phyloP scores from a whole-genome alignment of 2,888 invertebrate species.

The Lordiphosa fenestrarum region DNA sequence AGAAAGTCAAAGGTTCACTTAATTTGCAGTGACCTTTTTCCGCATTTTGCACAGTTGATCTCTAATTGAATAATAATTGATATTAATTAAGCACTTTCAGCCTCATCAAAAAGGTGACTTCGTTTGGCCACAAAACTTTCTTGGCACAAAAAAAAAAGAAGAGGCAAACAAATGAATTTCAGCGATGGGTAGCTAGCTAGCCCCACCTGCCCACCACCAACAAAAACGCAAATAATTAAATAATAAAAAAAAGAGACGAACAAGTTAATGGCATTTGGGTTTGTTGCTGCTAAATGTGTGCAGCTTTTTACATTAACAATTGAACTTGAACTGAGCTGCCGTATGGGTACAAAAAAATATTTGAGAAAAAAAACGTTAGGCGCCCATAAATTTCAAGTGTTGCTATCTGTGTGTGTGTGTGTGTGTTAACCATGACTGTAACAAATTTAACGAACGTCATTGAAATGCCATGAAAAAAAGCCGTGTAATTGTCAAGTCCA shows the following conservation, averaged over 20 bases:
- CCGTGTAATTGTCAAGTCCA: constrained; percentile 75
- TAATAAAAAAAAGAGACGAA: constrained; percentile 29
- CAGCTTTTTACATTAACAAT: constrained; percentile 67
- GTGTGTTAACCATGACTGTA: constrained; percentile 74
- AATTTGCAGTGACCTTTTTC: constrained; percentile 48
- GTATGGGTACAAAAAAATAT: constrained; percentile 38
- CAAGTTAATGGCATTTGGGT: constrained; percentile 35
- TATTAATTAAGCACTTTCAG: constrained; percentile 57
- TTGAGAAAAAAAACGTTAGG: constrained; percentile 37
- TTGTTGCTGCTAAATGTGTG: constrained; percentile 31
- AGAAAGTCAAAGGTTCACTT: constrained; percentile 50
- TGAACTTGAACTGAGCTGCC: constrained; percentile 72
- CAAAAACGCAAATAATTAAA: constrained; percentile 34
- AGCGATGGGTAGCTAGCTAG: constrained; percentile 3
- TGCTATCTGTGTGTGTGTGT: constrained; percentile 28
- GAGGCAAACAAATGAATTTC: constrained; percentile 3
- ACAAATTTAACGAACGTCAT: constrained; percentile 75
- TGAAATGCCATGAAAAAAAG: constrained; percentile 61
- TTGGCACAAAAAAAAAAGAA: constrained; percentile 2
- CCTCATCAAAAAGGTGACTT: constrained; percentile 51
- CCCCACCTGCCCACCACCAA: constrained; percentile 27
- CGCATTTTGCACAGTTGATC: constrained; percentile 17
- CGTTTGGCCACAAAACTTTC: constrained; percentile 9
- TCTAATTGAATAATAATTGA: constrained; percentile 72
- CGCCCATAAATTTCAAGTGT: constrained; percentile 47